Evolutionary conservation across 2,113 vertebrate species (phyloP).

Genomic region (Sminthopsis crassicaudata): DNA sequence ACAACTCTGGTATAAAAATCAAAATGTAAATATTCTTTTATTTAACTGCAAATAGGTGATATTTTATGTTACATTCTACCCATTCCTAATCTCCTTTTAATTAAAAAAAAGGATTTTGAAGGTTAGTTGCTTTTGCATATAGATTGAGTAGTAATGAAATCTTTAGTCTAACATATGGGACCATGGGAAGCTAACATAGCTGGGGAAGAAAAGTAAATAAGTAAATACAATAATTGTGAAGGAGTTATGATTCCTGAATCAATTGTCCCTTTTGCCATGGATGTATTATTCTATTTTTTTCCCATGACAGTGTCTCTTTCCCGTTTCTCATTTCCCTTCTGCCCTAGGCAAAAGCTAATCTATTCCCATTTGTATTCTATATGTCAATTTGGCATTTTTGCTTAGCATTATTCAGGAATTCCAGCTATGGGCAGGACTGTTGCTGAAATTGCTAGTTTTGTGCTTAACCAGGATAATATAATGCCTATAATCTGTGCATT

Average conservation of each 20-base stretch:
- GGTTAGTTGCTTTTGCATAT: neutral
- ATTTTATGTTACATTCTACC: neutral
- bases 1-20: neutral
- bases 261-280: neutral
- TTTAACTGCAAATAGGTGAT: neutral
- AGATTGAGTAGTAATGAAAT: neutral
- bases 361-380: neutral
- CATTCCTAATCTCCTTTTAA: neutral
- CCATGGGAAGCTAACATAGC: neutral
- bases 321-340: neutral
- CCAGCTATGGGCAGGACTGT: constrained; percentile 1
- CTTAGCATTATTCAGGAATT: constrained; percentile 26
- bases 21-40: neutral
- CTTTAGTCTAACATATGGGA: neutral
- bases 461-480: neutral
- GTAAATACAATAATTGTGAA: constrained; percentile 8
- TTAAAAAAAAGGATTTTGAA: neutral
- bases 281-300: constrained; percentile 10
- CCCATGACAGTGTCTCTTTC: neutral
- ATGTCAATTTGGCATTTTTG: constrained; percentile 36
- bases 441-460: neutral
- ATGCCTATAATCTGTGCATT: neutral
- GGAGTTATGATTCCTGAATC: neutral
- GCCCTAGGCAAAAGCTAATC: neutral
- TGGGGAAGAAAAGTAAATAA: constrained; percentile 23